These are phyloP conservation scores for Caerostris extrusa DNA, from an alignment of 1,140 invertebrate species.

Conservation along the genomic window DNA sequence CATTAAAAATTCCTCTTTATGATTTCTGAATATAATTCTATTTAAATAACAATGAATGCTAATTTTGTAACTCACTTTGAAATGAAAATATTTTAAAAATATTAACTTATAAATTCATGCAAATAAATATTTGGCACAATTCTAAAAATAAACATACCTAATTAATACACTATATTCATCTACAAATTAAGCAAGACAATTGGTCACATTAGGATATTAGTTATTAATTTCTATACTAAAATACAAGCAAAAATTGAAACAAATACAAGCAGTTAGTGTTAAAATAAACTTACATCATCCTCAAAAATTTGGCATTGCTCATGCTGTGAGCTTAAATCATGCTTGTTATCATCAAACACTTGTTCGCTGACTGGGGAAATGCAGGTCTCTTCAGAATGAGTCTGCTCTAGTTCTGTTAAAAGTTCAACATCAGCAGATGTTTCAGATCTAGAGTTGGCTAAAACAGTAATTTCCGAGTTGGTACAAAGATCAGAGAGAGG, in stretches of 20 bases:
- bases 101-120: too few species aligned
- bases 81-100: too few species aligned
- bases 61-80: too few species aligned
- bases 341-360: conserved; percentile 76
- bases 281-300: conserved; percentile 75
- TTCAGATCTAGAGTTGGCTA: conserved; percentile 66
- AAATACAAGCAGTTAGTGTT: conserved; percentile 61
- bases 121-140: too few species aligned
- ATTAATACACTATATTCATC: not conserved
- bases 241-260: conserved; percentile 34
- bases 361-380: conserved; percentile 66
- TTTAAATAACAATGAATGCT: too few species aligned
- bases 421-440: conserved; percentile 65
- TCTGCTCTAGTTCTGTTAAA: conserved; percentile 71
- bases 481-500: conserved; percentile 49
- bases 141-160: not conserved
- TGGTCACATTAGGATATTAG: conserved; percentile 21
- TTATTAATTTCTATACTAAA: conserved; percentile 18
- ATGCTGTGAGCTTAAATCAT: conserved; percentile 71
- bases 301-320: conserved; percentile 68
- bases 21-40: too few species aligned
- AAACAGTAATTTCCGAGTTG: conserved; percentile 58
- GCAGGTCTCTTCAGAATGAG: conserved; percentile 67
- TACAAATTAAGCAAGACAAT: conserved; percentile 26
- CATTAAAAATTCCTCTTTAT: too few species aligned